Conservation (phyloP, 2,113 vertebrate species). For the Miniopterus natalensis region DNA sequence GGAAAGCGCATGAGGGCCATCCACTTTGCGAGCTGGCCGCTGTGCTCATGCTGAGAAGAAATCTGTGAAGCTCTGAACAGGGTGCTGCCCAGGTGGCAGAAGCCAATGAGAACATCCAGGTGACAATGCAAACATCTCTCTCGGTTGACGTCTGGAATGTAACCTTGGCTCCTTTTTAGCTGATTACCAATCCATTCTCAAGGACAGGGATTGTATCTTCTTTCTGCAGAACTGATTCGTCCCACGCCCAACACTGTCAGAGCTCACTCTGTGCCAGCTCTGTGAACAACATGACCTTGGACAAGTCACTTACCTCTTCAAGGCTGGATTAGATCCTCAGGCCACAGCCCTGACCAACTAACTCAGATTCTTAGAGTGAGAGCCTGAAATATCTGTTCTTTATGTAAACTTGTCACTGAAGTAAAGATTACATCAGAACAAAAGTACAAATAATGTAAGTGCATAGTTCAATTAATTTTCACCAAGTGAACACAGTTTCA, state of each 20-base stretch:
- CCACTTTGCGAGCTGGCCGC: neutral
- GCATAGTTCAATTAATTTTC: neutral
- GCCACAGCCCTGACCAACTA: neutral
- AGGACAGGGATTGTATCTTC: neutral
- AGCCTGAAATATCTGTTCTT: neutral
- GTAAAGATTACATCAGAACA: neutral
- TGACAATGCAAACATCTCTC: neutral
- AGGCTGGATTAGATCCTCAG: neutral
- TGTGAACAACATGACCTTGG: neutral
- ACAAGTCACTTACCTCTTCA: neutral
- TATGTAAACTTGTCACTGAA: neutral
- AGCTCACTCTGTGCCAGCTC: neutral
- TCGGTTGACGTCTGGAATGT: neutral
- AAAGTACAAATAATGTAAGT: neutral
- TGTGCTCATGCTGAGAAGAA: neutral
- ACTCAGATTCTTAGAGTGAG: neutral
- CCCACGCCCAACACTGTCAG: neutral
- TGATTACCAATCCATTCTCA: neutral
- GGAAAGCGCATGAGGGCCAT: neutral
- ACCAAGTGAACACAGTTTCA: neutral
- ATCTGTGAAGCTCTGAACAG: neutral
- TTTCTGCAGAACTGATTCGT: neutral
- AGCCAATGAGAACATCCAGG: neutral
- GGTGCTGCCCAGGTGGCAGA: neutral
- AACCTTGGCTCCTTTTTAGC: slow-evolving; percentile 36